Conservation (phyloP, 1,140 invertebrate species). For the Drosophila truncata region DNA sequence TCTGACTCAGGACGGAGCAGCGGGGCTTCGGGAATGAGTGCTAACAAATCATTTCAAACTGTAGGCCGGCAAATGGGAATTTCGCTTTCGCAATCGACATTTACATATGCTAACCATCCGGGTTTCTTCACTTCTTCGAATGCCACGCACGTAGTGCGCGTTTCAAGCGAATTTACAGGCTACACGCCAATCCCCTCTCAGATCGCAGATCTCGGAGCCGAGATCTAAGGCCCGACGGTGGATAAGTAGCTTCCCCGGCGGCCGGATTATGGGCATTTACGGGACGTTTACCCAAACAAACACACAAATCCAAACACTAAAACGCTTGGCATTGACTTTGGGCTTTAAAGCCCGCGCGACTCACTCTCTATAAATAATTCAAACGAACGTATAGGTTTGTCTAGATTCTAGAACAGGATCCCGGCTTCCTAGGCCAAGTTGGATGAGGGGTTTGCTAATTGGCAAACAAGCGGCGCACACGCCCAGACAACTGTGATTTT, state of each 20-base stretch:
- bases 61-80: constrained; percentile 27
- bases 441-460: constrained; percentile 57
- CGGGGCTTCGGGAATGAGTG: background rate
- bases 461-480: constrained; percentile 52
- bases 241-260: constrained; percentile 11
- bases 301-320: constrained; percentile 23
- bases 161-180: constrained; percentile 75
- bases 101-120: constrained; percentile 57
- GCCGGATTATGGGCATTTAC: constrained; percentile 14
- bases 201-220: constrained; percentile 62
- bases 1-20: constrained; percentile 2
- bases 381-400: constrained; percentile 38
- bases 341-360: constrained; percentile 24
- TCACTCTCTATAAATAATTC: constrained; percentile 75
- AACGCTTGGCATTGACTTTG: constrained; percentile 42
- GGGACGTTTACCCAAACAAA: constrained; percentile 62
- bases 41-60: constrained; percentile 35
- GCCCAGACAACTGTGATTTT: constrained; percentile 61
- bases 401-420: constrained; percentile 69
- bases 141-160: constrained; percentile 68
- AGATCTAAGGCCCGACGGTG: constrained; percentile 42
- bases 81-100: constrained; percentile 74
- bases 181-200: constrained; percentile 38
- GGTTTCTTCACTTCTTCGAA: constrained; percentile 56
- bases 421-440: constrained; percentile 20